Evolutionary conservation across 92 coral and sea anemone species (phyloP).

Genomic region (Palythoa heliodiscus): DNA sequence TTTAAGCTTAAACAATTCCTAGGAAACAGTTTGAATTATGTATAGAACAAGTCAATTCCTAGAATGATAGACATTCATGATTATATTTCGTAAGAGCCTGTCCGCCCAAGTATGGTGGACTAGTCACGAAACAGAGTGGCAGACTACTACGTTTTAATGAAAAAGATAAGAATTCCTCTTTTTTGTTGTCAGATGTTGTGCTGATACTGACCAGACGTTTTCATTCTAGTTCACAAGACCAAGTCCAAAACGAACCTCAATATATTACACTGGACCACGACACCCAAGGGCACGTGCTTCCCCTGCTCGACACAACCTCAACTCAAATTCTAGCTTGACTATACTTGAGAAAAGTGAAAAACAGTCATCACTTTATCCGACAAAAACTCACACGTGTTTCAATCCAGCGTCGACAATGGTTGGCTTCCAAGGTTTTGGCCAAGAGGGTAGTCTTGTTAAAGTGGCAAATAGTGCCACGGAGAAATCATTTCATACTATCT

Average conservation of each 20-base stretch:
- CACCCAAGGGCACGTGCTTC: slow-evolving; percentile 27
- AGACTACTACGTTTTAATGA: too few species aligned
- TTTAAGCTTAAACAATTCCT: too few species aligned
- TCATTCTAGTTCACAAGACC: slow-evolving; percentile 8
- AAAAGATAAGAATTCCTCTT: too few species aligned
- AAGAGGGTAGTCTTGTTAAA: not conserved
- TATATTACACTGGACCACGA: slow-evolving; percentile 75
- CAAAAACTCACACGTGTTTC: slow-evolving; percentile 3
- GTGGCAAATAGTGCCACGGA: not conserved
- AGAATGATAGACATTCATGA: too few species aligned
- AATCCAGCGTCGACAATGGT: slow-evolving; percentile 58
- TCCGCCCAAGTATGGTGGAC: too few species aligned
- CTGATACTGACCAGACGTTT: not conserved
- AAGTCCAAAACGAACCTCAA: slow-evolving; percentile 60
- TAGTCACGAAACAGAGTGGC: too few species aligned
- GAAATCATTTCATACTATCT: not conserved
- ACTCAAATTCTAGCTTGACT: not conserved
- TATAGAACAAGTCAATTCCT: too few species aligned
- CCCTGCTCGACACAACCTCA: not conserved
- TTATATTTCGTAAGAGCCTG: too few species aligned
- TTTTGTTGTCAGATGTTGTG: too few species aligned
- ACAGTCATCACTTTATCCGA: not conserved
- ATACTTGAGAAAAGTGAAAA: slow-evolving; percentile 27
- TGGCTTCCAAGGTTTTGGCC: slow-evolving; percentile 57
- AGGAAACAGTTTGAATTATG: too few species aligned